Evolutionary conservation across 2,113 vertebrate genomes (phyloP), one percentile per base, ranked within the genome.

Genomic region (Pongo abelii): DNA sequence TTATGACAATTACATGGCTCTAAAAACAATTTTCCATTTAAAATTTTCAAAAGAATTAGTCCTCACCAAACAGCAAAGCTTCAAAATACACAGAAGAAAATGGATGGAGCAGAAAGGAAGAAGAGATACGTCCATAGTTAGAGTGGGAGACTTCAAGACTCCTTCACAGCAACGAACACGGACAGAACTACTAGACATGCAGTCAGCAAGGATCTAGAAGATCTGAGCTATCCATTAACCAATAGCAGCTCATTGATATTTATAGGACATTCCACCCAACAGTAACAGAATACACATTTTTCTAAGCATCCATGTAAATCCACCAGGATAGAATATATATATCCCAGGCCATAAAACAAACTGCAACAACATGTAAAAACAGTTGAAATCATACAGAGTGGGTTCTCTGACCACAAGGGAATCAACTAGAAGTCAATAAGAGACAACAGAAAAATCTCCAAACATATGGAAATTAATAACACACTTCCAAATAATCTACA

Each of bases 141-240:
- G 4, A 50, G 14, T 1, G 0, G 8, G 30, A 55, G 50, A 59
- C 61, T 6, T 22, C 4, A 1, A 77, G 61, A 43, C 13, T 3
- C 32, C 78, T 18, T 30, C 81, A 50, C 12, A 0, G 32, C 59
- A 23, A 3, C 0, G 2, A 22, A 23, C 22, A 13, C 59, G 0
- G 32, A 48, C 1, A 30, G 55, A 40, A 18, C 18, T 0, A 9
- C 25, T 2, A 3, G 61, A 50, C 32, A 18, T 6, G 30, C 22
- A 38, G 30, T 25, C 46, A 57, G 38, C 72, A 48, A 8, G 27
- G 72, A 30, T 8, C 1, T 1, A 2, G 27, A 20, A 35, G 46
- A 8, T 55, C 0, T 3, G 48, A 40, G 6, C 57, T 8, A 16
- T 9, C 43, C 6, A 64, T 2, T 25, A 32, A 40, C 13, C 8